phyloP scores from a whole-genome alignment of 2,113 vertebrate species.

The Cariama cristata region DNA sequence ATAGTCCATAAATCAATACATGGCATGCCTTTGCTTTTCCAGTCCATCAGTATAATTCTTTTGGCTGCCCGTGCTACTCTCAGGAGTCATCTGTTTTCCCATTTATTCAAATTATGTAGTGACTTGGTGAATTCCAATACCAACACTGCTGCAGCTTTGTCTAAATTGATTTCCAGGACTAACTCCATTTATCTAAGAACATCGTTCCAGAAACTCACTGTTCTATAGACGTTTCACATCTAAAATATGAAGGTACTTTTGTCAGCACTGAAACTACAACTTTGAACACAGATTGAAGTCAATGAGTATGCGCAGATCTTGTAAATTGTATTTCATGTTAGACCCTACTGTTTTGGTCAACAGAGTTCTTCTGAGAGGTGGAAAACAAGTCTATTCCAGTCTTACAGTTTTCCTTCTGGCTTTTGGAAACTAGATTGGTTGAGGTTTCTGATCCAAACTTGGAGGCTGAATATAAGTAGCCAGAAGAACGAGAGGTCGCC shows the following conservation, averaged over 20 bases:
- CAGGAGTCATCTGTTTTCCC: slow-evolving; percentile 70
- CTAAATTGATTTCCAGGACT: slow-evolving; percentile 75
- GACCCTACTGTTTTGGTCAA: not conserved
- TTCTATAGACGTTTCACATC: not conserved
- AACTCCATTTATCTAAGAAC: slow-evolving; percentile 72
- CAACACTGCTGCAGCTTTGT: slow-evolving; percentile 65
- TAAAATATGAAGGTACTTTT: slow-evolving; percentile 30
- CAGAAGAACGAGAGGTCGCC: not conserved
- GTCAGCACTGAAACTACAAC: not conserved
- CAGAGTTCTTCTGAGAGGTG: not conserved
- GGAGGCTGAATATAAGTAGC: not conserved
- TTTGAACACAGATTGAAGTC: slow-evolving; percentile 12
- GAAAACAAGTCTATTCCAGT: not conserved
- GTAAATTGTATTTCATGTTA: not conserved
- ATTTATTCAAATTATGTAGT: slow-evolving; percentile 75
- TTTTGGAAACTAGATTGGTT: not conserved
- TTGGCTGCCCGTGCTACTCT: slow-evolving; percentile 68
- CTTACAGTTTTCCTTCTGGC: not conserved
- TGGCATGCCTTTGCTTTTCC: slow-evolving; percentile 73
- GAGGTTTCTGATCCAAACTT: not conserved
- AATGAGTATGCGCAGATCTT: not conserved
- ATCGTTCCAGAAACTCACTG: slow-evolving; percentile 49
- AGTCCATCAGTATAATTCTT: slow-evolving; percentile 75
- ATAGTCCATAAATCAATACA: slow-evolving; percentile 75
- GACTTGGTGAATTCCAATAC: slow-evolving; percentile 70